A percentile compares a stretch with the other conserved stretches of the same genome.
These are phyloP conservation scores for Pterocles burchelli DNA, from an alignment of 2,113 vertebrate genomes.

Conservation along the genomic window DNA sequence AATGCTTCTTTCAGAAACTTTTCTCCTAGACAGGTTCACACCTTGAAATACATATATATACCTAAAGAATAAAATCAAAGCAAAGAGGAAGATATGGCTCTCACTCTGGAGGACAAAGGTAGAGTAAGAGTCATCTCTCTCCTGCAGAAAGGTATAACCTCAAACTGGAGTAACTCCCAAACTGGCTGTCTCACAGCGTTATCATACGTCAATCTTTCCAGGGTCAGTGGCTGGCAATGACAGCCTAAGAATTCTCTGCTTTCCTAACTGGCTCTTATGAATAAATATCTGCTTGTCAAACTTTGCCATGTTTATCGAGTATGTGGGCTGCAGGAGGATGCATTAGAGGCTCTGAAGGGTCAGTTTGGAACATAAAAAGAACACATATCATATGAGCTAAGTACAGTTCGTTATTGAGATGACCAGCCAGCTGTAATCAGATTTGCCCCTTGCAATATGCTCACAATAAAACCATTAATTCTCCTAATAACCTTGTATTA, in stretches of 20 bases:
- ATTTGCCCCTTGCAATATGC: background rate
- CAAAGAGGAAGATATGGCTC: background rate
- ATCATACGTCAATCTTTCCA: background rate
- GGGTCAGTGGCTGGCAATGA: background rate
- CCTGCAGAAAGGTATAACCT: background rate
- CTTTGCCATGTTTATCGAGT: background rate
- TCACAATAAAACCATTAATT: background rate
- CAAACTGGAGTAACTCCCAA: background rate
- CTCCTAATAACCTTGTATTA: background rate
- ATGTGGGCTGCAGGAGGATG: background rate
- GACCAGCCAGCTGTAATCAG: background rate
- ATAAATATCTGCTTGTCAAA: conserved; percentile 28
- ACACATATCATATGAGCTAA: background rate
- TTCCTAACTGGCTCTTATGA: background rate
- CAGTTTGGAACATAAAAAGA: background rate
- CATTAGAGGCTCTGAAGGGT: background rate
- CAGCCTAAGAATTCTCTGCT: background rate
- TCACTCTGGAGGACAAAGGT: background rate
- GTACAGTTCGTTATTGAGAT: background rate
- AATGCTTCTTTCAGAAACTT: background rate
- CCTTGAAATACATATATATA: background rate
- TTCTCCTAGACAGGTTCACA: background rate
- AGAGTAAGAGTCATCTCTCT: background rate
- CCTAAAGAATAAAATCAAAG: conserved; percentile 12
- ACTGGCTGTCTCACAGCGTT: background rate